Conservation (phyloP, 2,797 vertebrate species). For the Miichthys miiuy region DNA sequence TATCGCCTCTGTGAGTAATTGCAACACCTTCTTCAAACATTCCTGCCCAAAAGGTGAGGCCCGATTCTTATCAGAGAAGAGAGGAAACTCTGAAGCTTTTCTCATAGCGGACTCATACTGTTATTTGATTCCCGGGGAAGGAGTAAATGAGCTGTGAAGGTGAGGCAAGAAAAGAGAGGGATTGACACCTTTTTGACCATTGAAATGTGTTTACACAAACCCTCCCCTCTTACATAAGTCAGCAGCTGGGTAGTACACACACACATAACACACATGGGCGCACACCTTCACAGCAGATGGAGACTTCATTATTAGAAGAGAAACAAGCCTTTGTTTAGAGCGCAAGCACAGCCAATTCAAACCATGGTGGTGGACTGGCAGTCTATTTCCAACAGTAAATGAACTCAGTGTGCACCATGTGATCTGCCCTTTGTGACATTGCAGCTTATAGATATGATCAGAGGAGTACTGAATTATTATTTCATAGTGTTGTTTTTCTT, state of each 20-base stretch:
- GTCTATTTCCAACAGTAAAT: conserved; percentile 69
- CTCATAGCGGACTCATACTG: conserved; percentile 46
- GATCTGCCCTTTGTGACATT: conserved; percentile 48
- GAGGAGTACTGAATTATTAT: conserved; percentile 37
- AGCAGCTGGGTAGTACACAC: conserved; percentile 57
- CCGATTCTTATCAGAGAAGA: conserved; percentile 57
- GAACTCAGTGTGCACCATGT: conserved; percentile 48
- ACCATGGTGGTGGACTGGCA: conserved; percentile 46
- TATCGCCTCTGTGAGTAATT: conserved; percentile 52
- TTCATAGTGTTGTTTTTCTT: conserved; percentile 26
- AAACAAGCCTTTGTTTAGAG: conserved; percentile 75
- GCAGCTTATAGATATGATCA: conserved; percentile 37
- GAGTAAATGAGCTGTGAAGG: conserved; percentile 79
- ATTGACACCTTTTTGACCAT: conserved; percentile 67
- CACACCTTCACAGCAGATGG: conserved; percentile 60
- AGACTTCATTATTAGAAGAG: conserved; percentile 70
- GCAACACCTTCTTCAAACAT: conserved; percentile 54
- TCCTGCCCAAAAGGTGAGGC: conserved; percentile 54
- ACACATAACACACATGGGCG: conserved; percentile 14
- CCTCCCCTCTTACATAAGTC: conserved; percentile 58
- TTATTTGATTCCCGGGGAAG: conserved; percentile 60
- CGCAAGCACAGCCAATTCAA: conserved; percentile 45
- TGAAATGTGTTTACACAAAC: conserved; percentile 74
- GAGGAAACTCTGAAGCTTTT: conserved; percentile 49
- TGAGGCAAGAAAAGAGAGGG: conserved; percentile 65